A percentile compares a stretch with the other conserved stretches of the same genome.
Conservation (phyloP, 2,797 vertebrate species). For the Knipowitschia caucasica region DNA sequence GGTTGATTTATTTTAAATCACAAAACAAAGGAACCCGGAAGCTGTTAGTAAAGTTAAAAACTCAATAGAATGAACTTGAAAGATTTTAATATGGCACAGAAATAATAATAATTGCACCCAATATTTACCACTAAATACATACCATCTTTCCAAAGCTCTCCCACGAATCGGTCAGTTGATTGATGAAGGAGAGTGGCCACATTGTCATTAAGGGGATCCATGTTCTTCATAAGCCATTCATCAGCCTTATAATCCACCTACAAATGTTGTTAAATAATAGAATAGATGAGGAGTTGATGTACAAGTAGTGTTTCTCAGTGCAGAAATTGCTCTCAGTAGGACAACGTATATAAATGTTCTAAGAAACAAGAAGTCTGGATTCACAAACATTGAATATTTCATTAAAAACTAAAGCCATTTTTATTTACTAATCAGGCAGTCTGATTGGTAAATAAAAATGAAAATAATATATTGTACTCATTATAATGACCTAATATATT, state of each 20-base stretch:
- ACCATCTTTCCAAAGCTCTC: conserved; percentile 97
- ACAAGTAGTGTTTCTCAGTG: neutral
- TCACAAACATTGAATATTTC: conserved; percentile 44
- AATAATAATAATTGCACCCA: neutral
- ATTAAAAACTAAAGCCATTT: conserved; percentile 4
- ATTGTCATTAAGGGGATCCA: conserved; percentile 97
- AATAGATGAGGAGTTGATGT: neutral
- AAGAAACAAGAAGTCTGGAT: too few relatives aligned
- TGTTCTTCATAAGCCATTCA: conserved; percentile 99
- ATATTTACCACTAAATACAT: conserved; percentile 16
- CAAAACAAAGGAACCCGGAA: conserved; percentile 20
- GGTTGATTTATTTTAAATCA: conserved; percentile 33
- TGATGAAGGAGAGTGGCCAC: conserved; percentile 93
- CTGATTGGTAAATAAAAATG: too few relatives aligned
- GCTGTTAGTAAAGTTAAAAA: conserved; percentile 30
- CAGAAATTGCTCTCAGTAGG: too few relatives aligned
- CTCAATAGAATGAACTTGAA: neutral
- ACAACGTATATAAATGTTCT: too few relatives aligned
- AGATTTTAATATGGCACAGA: neutral
- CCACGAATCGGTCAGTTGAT: conserved; percentile 94
- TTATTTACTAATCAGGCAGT: too few relatives aligned
- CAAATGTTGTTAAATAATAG: neutral
- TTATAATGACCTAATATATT: neutral
- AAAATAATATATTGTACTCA: too few relatives aligned
- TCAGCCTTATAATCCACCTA: conserved; percentile 98